Conservation (phyloP, 2,888 invertebrate genomes). For the Epirrita christyi region DNA sequence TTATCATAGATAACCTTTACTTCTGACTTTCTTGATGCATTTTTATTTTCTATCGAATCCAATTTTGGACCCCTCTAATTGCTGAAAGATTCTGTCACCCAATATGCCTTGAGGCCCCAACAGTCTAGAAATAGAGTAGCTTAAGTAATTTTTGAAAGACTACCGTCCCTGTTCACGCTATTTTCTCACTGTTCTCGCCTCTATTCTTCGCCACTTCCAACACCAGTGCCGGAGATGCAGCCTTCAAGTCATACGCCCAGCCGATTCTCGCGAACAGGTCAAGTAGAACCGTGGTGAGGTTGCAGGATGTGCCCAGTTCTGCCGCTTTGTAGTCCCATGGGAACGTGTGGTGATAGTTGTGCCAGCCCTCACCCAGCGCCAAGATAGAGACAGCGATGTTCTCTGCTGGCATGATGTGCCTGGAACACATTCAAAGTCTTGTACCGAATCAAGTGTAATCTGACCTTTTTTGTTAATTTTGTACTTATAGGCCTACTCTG, state of each 20-base stretch:
- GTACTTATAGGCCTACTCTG: too few relatives aligned
- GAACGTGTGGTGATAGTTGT: conserved; percentile 97
- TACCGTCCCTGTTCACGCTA: neutral
- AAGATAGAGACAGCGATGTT: conserved; percentile 89
- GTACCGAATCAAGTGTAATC: too few relatives aligned
- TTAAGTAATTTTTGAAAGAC: too few relatives aligned
- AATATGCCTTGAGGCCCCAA: too few relatives aligned
- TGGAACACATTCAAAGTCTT: conserved; percentile 58
- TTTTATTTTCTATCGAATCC: too few relatives aligned
- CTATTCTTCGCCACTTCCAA: conserved; percentile 79
- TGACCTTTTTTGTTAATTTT: too few relatives aligned
- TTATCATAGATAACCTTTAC: too few relatives aligned
- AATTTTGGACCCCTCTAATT: too few relatives aligned
- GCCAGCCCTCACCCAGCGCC: conserved; percentile 95
- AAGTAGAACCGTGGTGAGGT: conserved; percentile 88
- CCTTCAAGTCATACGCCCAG: conserved; percentile 91
- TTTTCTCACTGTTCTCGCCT: conserved; percentile 58
- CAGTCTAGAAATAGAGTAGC: too few relatives aligned
- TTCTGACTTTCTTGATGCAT: too few relatives aligned
- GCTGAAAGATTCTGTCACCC: too few relatives aligned
- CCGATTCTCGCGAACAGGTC: conserved; percentile 89
- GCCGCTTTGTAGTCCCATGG: conserved; percentile 97
- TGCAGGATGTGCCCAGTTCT: conserved; percentile 90
- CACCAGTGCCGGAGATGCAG: conserved; percentile 84
- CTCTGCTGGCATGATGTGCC: conserved; percentile 91